These are phyloP conservation scores for Leptodactylus fallax DNA, from an alignment of 2,797 vertebrate species.

Conservation along the genomic window DNA sequence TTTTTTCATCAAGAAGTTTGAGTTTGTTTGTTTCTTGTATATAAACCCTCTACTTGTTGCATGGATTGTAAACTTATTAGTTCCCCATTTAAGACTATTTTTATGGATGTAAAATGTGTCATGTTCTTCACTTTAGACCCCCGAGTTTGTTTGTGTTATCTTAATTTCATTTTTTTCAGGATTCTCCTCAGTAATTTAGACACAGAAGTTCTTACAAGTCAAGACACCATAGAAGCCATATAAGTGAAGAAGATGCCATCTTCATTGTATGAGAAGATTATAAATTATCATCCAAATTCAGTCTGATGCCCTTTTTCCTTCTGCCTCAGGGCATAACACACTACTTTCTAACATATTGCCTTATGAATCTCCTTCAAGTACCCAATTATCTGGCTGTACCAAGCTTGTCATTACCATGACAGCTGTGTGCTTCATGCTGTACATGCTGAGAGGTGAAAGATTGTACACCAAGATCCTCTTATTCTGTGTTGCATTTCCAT, in stretches of 20 bases:
- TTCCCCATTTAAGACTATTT: not conserved
- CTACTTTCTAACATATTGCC: conserved; percentile 69
- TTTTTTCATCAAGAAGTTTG: not conserved
- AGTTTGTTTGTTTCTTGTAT: not conserved
- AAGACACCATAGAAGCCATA: not conserved
- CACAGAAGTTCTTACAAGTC: not conserved
- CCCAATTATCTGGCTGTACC: conserved; percentile 77
- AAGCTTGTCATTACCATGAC: conserved; percentile 75
- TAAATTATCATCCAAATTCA: conserved; percentile 69
- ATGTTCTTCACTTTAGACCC: not conserved
- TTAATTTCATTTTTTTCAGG: not conserved
- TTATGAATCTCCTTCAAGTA: conserved; percentile 81
- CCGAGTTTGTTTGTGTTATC: not conserved
- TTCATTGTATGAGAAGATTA: conserved; percentile 66
- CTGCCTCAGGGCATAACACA: conserved; percentile 72
- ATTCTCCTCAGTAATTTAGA: not conserved
- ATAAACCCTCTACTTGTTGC: not conserved
- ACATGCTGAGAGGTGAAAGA: conserved; percentile 76
- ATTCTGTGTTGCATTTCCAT: conserved; percentile 68
- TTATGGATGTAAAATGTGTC: not conserved
- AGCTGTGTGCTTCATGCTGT: conserved; percentile 67
- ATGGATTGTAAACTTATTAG: not conserved
- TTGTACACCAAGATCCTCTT: conserved; percentile 63
- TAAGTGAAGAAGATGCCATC: conserved; percentile 67
- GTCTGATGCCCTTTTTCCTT: conserved; percentile 64